Evolutionary conservation across 2,888 invertebrate genomes (phyloP).

Genomic region (Hypercompe scribonia): DNA sequence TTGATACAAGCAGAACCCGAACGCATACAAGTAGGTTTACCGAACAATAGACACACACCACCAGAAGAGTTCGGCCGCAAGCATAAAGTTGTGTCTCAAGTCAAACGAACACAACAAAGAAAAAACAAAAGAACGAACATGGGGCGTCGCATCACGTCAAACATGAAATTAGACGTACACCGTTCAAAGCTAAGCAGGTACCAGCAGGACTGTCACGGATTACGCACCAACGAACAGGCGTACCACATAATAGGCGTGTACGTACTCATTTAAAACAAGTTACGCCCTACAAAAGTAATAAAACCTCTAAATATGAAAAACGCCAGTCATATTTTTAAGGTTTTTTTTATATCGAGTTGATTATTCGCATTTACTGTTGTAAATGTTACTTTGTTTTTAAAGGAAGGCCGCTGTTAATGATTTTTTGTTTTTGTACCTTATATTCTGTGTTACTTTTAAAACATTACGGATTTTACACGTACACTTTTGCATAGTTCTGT

Average conservation of each 20-base stretch:
- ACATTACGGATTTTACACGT: neutral
- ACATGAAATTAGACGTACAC: neutral
- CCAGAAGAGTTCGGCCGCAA: neutral
- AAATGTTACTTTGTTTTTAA: neutral
- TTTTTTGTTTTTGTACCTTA: neutral
- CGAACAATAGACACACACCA: neutral
- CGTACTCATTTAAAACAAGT: conserved; percentile 2
- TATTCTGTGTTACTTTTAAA: neutral
- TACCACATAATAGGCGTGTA: neutral
- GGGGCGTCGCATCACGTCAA: neutral
- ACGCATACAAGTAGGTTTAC: neutral
- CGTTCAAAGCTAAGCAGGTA: neutral
- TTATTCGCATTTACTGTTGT: neutral
- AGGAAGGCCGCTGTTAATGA: neutral
- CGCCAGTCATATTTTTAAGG: neutral
- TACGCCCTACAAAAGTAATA: neutral
- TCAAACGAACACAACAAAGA: neutral
- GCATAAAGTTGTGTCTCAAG: conserved; percentile 1
- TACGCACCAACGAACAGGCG: neutral
- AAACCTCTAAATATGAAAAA: neutral
- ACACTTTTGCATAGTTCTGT: too few relatives aligned
- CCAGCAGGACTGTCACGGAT: neutral
- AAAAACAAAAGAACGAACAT: neutral
- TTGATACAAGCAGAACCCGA: neutral
- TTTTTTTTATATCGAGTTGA: neutral